Percentiles rank a stretch among this genome's conserved stretches.
Evolutionary conservation across 2,888 invertebrate species (phyloP).

Genomic region (Venusia cambrica): DNA sequence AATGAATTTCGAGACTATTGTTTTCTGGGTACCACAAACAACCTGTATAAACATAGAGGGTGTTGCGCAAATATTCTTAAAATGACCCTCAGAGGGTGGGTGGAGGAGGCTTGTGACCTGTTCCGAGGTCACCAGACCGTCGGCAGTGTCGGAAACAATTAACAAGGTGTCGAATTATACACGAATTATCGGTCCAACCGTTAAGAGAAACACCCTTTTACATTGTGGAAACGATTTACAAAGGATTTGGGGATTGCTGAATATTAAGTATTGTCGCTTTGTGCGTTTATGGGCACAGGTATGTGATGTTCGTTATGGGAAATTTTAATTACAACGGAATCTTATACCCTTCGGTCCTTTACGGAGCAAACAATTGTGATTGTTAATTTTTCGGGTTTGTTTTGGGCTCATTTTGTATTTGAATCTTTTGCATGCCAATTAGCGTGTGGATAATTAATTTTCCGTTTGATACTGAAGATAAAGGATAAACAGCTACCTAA

Average conservation of each 20-base stretch:
- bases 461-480: conserved; percentile 5
- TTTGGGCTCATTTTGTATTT: conserved; percentile 17
- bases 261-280: conserved; percentile 77
- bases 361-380: conserved; percentile 26
- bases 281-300: conserved; percentile 62
- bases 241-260: conserved; percentile 78
- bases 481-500: too few species aligned
- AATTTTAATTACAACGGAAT: conserved; percentile 47
- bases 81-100: conserved; percentile 68
- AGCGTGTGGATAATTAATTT: conserved; percentile 9
- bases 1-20: conserved; percentile 80
- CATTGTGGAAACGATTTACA: conserved; percentile 72
- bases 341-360: conserved; percentile 33
- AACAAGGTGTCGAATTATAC: conserved; percentile 82
- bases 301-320: conserved; percentile 49
- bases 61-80: conserved; percentile 78
- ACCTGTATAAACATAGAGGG: conserved; percentile 75
- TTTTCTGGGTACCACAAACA: conserved; percentile 80
- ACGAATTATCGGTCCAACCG: conserved; percentile 77
- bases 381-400: conserved; percentile 28
- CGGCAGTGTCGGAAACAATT: conserved; percentile 77
- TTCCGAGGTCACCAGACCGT: conserved; percentile 75
- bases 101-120: conserved; percentile 52
- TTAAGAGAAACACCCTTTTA: conserved; percentile 79
- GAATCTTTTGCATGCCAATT: conserved; percentile 14